Percentiles rank a stretch among this genome's conserved stretches.
Evolutionary conservation across 2,113 vertebrate species (phyloP).

Genomic region (Glaucidium brasilianum): DNA sequence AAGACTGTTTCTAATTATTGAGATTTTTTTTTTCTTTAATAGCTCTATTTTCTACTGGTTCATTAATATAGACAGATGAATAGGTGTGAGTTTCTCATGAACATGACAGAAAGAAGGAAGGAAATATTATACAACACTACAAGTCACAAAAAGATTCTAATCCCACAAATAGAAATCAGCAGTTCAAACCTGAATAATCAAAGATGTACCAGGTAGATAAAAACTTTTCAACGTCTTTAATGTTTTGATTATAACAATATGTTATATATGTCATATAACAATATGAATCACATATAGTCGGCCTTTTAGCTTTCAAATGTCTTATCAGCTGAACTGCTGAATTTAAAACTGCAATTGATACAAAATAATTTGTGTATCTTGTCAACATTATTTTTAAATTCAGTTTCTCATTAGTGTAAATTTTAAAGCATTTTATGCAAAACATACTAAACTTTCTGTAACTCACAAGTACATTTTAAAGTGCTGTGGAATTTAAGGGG

Average conservation of each 20-base stretch:
- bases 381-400: slow-evolving; percentile 21
- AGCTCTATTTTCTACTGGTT: neutral
- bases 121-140: neutral
- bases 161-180: neutral
- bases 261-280: too few species aligned
- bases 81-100: slow-evolving; percentile 10
- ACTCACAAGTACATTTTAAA: slow-evolving; percentile 40
- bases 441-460: slow-evolving; percentile 26
- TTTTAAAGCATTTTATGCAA: slow-evolving; percentile 30
- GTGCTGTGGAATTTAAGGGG: slow-evolving; percentile 61
- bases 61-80: neutral
- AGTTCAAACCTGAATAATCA: neutral
- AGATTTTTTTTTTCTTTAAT: slow-evolving; percentile 37
- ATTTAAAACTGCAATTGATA: slow-evolving; percentile 3
- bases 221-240: neutral
- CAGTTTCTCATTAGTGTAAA: slow-evolving; percentile 1
- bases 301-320: slow-evolving; percentile 35
- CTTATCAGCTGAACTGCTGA: slow-evolving; percentile 8
- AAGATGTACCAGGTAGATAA: neutral
- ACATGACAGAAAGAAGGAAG: neutral
- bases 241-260: neutral
- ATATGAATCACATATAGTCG: slow-evolving; percentile 14
- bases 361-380: neutral
- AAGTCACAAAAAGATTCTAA: neutral
- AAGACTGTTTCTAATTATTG: slow-evolving; percentile 24